phyloP scores from a whole-genome alignment of 2,113 vertebrate genomes.

The Apeltes quadracus region DNA sequence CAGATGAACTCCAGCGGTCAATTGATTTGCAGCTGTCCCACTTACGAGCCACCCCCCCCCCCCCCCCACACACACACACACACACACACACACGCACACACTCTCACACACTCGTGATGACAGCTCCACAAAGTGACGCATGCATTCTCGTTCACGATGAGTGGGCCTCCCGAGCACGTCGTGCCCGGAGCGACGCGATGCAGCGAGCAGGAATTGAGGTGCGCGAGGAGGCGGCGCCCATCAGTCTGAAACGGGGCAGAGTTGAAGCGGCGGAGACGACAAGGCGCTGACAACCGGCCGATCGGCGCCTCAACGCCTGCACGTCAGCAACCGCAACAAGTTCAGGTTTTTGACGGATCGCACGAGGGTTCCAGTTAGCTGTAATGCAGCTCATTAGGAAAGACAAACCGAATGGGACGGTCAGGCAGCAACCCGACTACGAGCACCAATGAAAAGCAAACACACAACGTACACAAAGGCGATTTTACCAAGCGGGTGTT shows the following conservation, averaged over 20 bases:
- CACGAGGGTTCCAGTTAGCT: neutral
- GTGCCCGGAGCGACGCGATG: no score
- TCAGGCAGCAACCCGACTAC: no score
- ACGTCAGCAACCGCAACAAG: constrained; percentile 18
- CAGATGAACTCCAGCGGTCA: neutral
- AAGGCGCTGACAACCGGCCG: constrained; percentile 31
- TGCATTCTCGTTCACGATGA: constrained; percentile 44
- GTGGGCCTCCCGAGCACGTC: no score
- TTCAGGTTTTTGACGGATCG: constrained; percentile 17
- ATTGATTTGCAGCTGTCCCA: neutral
- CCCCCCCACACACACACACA: neutral
- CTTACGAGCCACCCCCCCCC: neutral
- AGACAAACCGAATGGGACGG: neutral
- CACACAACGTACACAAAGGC: neutral
- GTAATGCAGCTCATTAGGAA: neutral
- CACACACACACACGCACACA: neutral
- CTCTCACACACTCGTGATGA: constrained; percentile 23
- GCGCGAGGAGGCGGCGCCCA: constrained; percentile 21
- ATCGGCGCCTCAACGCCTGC: constrained; percentile 38
- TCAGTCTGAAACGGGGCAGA: constrained; percentile 27
- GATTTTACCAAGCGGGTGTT: neutral
- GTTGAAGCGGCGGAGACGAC: constrained; percentile 34
- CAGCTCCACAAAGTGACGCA: constrained; percentile 39
- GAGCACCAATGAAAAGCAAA: neutral
- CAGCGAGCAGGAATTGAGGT: no score